Evolutionary conservation across 2,888 invertebrate species (phyloP), one percentile per base, ranked within the genome.

Genomic region (Mactromeris polynyma): DNA sequence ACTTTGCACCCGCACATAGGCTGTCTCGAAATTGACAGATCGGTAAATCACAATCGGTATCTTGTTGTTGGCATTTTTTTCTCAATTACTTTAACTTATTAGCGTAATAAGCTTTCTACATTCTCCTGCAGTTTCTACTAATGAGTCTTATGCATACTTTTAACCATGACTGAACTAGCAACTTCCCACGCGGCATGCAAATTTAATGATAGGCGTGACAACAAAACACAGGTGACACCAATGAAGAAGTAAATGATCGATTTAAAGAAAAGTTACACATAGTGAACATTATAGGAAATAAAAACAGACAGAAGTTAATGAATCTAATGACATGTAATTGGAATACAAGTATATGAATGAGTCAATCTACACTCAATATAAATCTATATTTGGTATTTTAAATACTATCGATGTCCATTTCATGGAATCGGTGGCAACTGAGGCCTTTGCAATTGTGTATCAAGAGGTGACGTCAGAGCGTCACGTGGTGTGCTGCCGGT

Each of bases 361-460:
- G 0, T 64, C 26, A 64, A 64, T 26, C 6, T n/a, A 11, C 58
- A 64, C 58, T n/a, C n/a, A 26, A 64, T 64, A 58, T 26, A 26
- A n/a, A 58, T 58, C n/a, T 7, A 58, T 58, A 26, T 64, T 26
- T 64, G 11, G 26, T 64, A 26, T 26, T 64, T 26, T 26, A 64
- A 26, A 64, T 64, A 26, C n/a, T 3, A 64, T n/a, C 58, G 58
- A 36, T 73, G 33, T 33, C 73, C 73, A 33, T 19, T 38, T 78
- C 78, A 89, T 19, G 82, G 85, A 69, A 91, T 91, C n/a, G 86
- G 73, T 19, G 91, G 91, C 14, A 92, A 89, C 6, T 85, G 83
- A 0, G 91, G 87, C 40, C 85, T 90, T 69, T 89, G 54, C n/a
- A 92, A 83, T 51, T 90, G 89, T 26, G 91, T 92, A 86, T 92